Evolutionary conservation across 2,797 vertebrate genomes (phyloP).

Genomic region (Leptodactylus fallax): DNA sequence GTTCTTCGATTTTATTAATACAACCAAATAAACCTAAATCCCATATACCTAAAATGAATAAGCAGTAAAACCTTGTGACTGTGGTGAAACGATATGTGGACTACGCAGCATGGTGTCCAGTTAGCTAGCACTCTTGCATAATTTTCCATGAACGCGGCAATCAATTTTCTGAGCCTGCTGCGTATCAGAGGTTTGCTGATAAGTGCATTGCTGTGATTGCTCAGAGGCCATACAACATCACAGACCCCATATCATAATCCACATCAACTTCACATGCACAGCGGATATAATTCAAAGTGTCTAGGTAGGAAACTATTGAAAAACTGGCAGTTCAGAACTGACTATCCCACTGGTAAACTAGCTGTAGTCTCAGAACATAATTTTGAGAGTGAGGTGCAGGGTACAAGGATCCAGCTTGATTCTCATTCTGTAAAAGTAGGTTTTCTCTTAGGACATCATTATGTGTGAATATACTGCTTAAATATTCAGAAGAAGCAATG

Average conservation of each 20-base stretch:
- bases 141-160: background rate
- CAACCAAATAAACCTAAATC: background rate
- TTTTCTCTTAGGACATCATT: slow-evolving; percentile 17
- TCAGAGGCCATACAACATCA: slow-evolving; percentile 8
- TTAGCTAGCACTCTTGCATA: background rate
- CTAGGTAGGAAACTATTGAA: background rate
- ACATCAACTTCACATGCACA: slow-evolving; percentile 5
- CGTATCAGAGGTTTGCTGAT: background rate
- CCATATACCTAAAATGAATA: background rate
- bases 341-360: background rate
- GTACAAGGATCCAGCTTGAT: background rate
- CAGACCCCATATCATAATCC: slow-evolving; percentile 1
- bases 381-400: background rate
- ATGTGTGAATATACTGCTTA: slow-evolving; percentile 17
- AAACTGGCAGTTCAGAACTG: background rate
- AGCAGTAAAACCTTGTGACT: background rate
- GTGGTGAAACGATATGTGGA: background rate
- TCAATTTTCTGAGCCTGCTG: slow-evolving; percentile 15
- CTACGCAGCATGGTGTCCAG: background rate
- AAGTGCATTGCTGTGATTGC: background rate
- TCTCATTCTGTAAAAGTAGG: slow-evolving; percentile 8
- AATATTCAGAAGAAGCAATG: background rate
- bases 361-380: background rate
- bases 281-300: background rate
- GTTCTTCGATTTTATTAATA: background rate